Base-by-base conservation (phyloP, 2,113 vertebrate species). In the Corvus moneduloides region DNA sequence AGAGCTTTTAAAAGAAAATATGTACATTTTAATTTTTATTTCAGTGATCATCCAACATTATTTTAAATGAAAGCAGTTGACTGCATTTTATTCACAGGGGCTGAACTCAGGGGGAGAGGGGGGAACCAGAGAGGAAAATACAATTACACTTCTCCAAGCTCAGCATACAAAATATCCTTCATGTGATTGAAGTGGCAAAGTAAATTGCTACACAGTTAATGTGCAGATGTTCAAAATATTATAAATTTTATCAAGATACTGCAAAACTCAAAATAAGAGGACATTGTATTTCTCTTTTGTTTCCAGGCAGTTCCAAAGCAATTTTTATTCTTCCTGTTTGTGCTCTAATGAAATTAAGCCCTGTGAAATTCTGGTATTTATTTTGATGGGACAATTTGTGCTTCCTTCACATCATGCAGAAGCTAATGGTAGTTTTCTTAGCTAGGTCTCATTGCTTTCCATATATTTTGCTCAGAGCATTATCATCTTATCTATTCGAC, bases 191-290 rank as follows among this genome's bases (percentile, higher is more conserved):
- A 85, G 35, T 55, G 17, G 7, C 11, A 75, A 49, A 88, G 46
- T 44, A 51, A 75, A 87, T 67, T 51, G 7, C 13, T 58, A 43
- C 32, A 63, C 28, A n/a, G 10, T 49, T 59, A 75, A 67, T 63
- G 28, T 32, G 48, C 17, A 83, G 41, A 86, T 83, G 43, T 58
- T 92, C 10, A 92, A 66, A 90, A 63, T 82, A 48, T n/a, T 71
- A 59, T 17, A 1, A 56, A 82, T 77, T 87, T 74, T 78, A 44
- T 43, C 61, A 74, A 61, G 24, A 37, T 55, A 26, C 15, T 9
- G 23, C 58, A 48, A 32, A 33, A 20, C 1, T 1, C n/a, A 27
- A 24, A 37, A 4, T 3, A 39, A 56, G 8, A 5, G 4, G 11
- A n/a, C 14, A 44, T 7, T 41, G 13, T 35, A 30, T 51, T 72